phyloP scores from a whole-genome alignment of 2,113 vertebrate genomes.

The Penelope pileata region DNA sequence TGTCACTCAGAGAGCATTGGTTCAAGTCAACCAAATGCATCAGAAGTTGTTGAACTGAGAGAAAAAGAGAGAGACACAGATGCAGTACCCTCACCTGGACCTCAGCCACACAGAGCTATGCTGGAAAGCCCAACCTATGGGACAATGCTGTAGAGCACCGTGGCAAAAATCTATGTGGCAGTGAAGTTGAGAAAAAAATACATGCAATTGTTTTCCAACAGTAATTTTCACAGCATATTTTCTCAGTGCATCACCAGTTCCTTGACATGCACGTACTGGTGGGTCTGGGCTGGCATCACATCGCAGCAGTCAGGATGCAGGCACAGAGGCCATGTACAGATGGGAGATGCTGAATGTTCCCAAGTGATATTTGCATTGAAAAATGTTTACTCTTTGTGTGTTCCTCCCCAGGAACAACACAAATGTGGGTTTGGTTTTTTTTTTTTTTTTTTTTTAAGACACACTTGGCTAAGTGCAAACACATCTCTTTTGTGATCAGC shows the following conservation, averaged over 20 bases:
- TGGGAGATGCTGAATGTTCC: background rate
- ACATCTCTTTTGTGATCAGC: conserved; percentile 51
- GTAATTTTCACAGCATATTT: background rate
- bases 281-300: background rate
- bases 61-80: background rate
- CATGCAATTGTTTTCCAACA: accelerated
- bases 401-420: conserved; percentile 5
- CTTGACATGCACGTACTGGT: background rate
- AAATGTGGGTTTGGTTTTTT: conserved; percentile 10
- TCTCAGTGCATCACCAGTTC: background rate
- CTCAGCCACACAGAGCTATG: accelerated
- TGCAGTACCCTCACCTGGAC: background rate
- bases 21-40: background rate
- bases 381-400: conserved; percentile 30
- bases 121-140: background rate
- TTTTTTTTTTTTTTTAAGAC: conserved; percentile 40
- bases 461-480: conserved; percentile 53
- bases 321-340: accelerated
- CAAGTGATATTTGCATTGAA: background rate
- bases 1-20: background rate
- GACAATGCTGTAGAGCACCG: background rate
- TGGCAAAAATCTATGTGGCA: accelerated
- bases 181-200: background rate
- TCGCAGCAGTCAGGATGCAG: accelerated
- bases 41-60: background rate